A percentile compares a stretch with the other conserved stretches of the same genome.
phyloP scores from a whole-genome alignment of 1,140 invertebrate genomes.

The Aphelinus certus region DNA sequence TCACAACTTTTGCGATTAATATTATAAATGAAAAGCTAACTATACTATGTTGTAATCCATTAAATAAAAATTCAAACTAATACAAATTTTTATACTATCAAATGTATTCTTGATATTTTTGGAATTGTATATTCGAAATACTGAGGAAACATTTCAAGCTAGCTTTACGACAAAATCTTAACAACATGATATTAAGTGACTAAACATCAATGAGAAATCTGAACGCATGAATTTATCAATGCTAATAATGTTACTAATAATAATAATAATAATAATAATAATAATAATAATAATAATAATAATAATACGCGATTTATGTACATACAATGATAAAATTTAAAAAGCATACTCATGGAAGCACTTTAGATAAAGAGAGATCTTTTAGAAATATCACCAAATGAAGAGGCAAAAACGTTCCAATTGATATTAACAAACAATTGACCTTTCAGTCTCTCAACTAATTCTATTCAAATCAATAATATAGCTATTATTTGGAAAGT shows the following conservation, averaged over 20 bases:
- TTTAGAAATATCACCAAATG: constrained; percentile 21
- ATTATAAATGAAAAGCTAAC: constrained; percentile 21
- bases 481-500: too few relatives aligned
- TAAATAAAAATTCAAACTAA: not conserved
- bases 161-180: constrained; percentile 22
- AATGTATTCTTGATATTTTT: not conserved
- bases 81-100: not conserved
- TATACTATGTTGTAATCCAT: constrained; percentile 8
- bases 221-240: constrained; percentile 8
- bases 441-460: too few relatives aligned
- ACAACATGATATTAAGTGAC: constrained; percentile 10
- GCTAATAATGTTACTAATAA: not conserved
- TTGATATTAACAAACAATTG: too few relatives aligned
- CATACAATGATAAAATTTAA: constrained; percentile 14
- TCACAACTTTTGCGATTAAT: constrained; percentile 46
- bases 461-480: too few relatives aligned
- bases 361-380: constrained; percentile 26
- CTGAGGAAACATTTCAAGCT: not conserved
- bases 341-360: constrained; percentile 32
- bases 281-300: constrained; percentile 1
- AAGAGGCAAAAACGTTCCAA: not conserved
- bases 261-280: too few relatives aligned
- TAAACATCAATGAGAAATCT: constrained; percentile 19
- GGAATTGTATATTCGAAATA: not conserved
- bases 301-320: constrained; percentile 21